Percentiles rank a stretch among this genome's conserved stretches.
phyloP scores from a whole-genome alignment of 92 coral and sea anemone genomes.

The Porites lobata region DNA sequence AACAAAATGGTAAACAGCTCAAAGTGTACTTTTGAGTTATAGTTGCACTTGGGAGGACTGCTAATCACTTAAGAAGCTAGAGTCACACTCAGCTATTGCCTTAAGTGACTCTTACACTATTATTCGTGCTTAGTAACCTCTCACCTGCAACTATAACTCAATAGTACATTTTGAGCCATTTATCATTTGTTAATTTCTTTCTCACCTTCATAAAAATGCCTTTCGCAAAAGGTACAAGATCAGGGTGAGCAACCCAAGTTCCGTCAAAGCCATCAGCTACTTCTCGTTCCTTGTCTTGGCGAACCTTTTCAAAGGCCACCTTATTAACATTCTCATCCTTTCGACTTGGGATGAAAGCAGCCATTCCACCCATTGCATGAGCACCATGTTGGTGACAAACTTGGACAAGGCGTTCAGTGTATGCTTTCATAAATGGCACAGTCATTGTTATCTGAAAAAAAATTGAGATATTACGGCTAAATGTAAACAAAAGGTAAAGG shows the following conservation, averaged over 20 bases:
- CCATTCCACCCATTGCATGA: slow-evolving; percentile 99
- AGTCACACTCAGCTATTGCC: no score
- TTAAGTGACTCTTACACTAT: no score
- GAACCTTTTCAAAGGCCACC: slow-evolving; percentile 90
- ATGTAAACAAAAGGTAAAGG: no score
- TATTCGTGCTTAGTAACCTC: no score
- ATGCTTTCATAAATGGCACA: slow-evolving; percentile 96
- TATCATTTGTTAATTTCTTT: neutral
- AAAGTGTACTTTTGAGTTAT: no score
- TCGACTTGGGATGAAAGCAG: slow-evolving; percentile 98
- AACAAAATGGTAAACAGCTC: no score
- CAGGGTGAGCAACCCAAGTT: slow-evolving; percentile 99
- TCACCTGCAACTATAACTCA: neutral
- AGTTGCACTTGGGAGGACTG: no score
- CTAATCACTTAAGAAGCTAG: no score
- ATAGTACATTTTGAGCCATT: no score
- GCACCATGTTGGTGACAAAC: slow-evolving; percentile 97
- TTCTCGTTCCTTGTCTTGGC: slow-evolving; percentile 94
- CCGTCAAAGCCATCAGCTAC: slow-evolving; percentile 99
- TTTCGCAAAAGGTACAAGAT: slow-evolving; percentile 88
- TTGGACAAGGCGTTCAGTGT: slow-evolving; percentile 96
- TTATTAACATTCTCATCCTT: slow-evolving; percentile 88
- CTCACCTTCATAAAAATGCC: slow-evolving; percentile 79
- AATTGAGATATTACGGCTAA: neutral
- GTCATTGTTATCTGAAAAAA: slow-evolving; percentile 85